Evolutionary conservation across 2,797 vertebrate genomes (phyloP).

Genomic region (Acropternis orthonyx): DNA sequence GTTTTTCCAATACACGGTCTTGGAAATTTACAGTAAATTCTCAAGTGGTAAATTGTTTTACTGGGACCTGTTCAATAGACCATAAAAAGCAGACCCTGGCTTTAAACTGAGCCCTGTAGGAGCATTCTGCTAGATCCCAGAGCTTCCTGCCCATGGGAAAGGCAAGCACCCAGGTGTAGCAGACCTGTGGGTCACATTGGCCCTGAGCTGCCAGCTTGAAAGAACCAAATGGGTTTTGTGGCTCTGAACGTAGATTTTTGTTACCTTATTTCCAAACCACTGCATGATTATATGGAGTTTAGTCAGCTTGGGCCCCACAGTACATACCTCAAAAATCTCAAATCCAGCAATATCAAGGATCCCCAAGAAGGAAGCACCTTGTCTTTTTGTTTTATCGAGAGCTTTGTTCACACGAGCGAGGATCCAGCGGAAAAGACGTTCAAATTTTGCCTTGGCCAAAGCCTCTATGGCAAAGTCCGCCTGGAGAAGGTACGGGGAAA

Average conservation of each 20-base stretch:
- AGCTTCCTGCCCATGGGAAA: not conserved
- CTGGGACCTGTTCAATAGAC: not conserved
- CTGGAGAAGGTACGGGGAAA: slow-evolving; percentile 62
- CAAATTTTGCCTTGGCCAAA: slow-evolving; percentile 92
- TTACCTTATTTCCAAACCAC: not conserved
- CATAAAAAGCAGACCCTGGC: not conserved
- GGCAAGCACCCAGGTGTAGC: not conserved
- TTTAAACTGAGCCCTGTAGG: not conserved
- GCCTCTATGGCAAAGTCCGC: slow-evolving; percentile 94
- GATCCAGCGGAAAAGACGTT: slow-evolving; percentile 95
- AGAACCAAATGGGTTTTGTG: not conserved
- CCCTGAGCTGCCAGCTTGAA: not conserved
- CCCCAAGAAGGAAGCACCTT: slow-evolving; percentile 94
- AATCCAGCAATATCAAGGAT: slow-evolving; percentile 98
- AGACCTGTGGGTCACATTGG: not conserved
- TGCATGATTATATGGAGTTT: not conserved
- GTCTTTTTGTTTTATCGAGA: slow-evolving; percentile 94
- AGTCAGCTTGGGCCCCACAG: not conserved
- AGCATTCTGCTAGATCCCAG: not conserved
- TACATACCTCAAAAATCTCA: slow-evolving; percentile 93
- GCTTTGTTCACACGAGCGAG: slow-evolving; percentile 92
- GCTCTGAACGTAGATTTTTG: not conserved
- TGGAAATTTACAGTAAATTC: not conserved
- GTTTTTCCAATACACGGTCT: not conserved
- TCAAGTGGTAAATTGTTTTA: not conserved